These are phyloP conservation scores for Drosophila infuscata DNA, from an alignment of 2,888 invertebrate species.

Conservation along the genomic window DNA sequence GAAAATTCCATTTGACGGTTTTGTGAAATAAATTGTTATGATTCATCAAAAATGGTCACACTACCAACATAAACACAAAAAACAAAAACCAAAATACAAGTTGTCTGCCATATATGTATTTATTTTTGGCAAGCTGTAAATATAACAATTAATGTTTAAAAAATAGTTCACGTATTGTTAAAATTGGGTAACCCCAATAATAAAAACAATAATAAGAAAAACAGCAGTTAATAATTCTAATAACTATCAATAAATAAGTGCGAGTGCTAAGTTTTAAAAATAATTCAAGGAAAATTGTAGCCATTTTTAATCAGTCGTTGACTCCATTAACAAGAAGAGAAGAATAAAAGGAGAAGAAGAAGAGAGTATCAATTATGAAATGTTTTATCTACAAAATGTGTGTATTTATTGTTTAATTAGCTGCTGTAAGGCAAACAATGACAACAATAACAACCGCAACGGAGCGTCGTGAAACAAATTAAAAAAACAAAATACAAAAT, in stretches of 20 bases:
- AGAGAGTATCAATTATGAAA: not conserved
- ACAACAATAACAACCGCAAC: conserved; percentile 25
- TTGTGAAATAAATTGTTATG: not conserved
- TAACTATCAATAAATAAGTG: not conserved
- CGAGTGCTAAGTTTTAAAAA: not conserved
- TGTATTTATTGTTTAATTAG: conserved; percentile 57
- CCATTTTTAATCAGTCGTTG: conserved; percentile 35
- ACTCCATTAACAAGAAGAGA: conserved; percentile 8
- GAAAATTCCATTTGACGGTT: not conserved
- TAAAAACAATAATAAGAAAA: not conserved
- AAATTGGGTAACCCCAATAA: not conserved
- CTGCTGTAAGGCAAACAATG: conserved; percentile 24
- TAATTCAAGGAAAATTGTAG: not conserved
- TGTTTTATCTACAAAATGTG: conserved; percentile 6
- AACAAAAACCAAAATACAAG: not conserved
- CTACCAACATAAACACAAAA: not conserved
- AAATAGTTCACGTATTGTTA: conserved; percentile 1
- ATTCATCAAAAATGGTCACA: not conserved
- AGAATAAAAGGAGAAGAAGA: not conserved
- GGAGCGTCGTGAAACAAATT: conserved; percentile 2
- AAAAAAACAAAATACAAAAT: conserved; percentile 49
- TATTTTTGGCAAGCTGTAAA: not conserved
- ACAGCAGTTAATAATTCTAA: conserved; percentile 8
- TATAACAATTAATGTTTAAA: conserved; percentile 1
- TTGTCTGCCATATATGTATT: not conserved